Conservation (phyloP, 2,797 vertebrate genomes). For the Tarsius wallacei region DNA sequence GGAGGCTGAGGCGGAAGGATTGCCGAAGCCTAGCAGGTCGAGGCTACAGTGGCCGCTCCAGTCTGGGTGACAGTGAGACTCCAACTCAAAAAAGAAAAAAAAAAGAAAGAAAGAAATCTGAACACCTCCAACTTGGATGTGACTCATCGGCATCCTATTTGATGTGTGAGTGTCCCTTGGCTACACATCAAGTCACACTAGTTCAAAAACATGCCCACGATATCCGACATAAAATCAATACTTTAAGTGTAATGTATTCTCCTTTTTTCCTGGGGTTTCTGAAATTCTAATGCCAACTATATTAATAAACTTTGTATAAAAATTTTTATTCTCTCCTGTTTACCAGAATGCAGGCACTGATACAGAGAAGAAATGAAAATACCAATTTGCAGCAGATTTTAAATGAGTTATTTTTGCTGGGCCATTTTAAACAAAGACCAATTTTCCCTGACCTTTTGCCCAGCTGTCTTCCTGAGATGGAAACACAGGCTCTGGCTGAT, state of each 20-base stretch:
- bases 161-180: neutral
- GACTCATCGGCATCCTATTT: conserved; percentile 22
- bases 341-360: neutral
- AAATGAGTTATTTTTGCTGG: conserved; percentile 49
- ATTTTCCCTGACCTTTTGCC: conserved; percentile 19
- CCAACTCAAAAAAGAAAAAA: too few relatives aligned
- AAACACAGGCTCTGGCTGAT: neutral
- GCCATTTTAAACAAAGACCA: conserved; percentile 62
- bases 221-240: conserved; percentile 43
- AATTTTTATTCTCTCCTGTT: neutral
- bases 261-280: conserved; percentile 59
- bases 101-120: too few relatives aligned
- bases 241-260: conserved; percentile 29
- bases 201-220: neutral
- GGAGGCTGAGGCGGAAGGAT: too few relatives aligned
- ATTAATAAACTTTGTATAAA: conserved; percentile 3
- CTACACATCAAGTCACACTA: conserved; percentile 12
- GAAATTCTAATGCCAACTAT: neutral
- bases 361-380: conserved; percentile 33
- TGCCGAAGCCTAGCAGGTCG: too few relatives aligned
- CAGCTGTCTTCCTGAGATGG: neutral
- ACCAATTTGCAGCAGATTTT: neutral
- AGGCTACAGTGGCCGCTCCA: too few relatives aligned
- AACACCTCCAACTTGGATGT: conserved; percentile 65
- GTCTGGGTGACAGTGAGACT: too few relatives aligned